Evolutionary conservation across 2,113 vertebrate genomes (phyloP).

Genomic region (Cichladusa arquata): DNA sequence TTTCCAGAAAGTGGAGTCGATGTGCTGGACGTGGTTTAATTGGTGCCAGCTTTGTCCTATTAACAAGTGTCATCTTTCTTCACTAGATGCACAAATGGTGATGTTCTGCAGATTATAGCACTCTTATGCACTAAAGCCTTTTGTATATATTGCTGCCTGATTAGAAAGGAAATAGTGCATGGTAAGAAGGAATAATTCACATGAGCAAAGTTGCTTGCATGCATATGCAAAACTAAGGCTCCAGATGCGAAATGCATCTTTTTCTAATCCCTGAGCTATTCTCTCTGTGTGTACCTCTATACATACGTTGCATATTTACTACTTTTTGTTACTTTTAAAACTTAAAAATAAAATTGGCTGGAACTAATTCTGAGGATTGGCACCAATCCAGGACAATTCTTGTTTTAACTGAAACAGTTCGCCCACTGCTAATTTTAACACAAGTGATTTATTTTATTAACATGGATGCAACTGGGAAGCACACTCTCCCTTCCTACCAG

Average conservation of each 20-base stretch:
- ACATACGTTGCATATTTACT: background rate
- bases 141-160: background rate
- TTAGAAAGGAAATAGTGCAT: constrained; percentile 12
- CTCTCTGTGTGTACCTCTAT: background rate
- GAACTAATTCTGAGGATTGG: constrained; percentile 18
- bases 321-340: constrained; percentile 38
- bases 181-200: background rate
- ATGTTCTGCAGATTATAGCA: background rate
- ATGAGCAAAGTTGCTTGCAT: background rate
- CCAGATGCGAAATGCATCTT: background rate
- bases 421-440: constrained; percentile 35
- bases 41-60: constrained; percentile 32
- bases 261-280: constrained; percentile 19
- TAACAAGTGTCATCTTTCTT: background rate
- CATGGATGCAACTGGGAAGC: background rate
- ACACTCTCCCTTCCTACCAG: background rate
- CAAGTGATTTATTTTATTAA: background rate
- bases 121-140: background rate
- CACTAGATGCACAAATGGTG: background rate
- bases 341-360: constrained; percentile 40
- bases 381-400: background rate
- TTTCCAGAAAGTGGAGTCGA: background rate
- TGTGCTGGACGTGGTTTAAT: constrained; percentile 28
- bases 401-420: constrained; percentile 17
- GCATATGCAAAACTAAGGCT: background rate